Evolutionary conservation across 1,140 invertebrate genomes (phyloP).

Genomic region (Brachystomella parvula): DNA sequence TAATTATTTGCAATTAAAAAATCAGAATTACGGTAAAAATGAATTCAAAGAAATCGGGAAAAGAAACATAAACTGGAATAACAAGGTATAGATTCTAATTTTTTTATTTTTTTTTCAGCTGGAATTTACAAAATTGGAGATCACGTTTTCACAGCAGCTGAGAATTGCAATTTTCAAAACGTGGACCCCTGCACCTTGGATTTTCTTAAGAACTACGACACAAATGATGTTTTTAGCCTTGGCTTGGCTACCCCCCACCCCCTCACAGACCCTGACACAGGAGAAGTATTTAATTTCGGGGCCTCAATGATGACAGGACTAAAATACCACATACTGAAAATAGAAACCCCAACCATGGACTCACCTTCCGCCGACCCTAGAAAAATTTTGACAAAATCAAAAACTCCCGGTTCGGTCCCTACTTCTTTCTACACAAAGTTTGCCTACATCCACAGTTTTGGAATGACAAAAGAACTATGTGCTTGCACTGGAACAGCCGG

Average conservation of each 20-base stretch:
- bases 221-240: constrained; percentile 16
- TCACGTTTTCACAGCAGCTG: background rate
- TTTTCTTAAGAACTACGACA: constrained; percentile 15
- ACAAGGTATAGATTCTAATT: no score
- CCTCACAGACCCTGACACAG: constrained; percentile 32
- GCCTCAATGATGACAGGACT: constrained; percentile 32
- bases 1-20: no score
- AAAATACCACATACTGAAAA: constrained; percentile 38
- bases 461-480: constrained; percentile 49
- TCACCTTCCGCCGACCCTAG: background rate
- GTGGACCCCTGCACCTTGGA: background rate
- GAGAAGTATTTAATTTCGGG: constrained; percentile 43
- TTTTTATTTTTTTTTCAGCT: background rate
- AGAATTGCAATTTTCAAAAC: background rate
- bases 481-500: constrained; percentile 47
- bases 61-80: no score
- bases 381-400: constrained; percentile 34
- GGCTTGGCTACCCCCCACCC: background rate
- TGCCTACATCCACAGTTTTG: constrained; percentile 50
- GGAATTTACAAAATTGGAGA: constrained; percentile 9
- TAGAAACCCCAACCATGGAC: constrained; percentile 23
- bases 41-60: no score
- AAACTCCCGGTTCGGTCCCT: constrained; percentile 40
- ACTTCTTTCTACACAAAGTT: constrained; percentile 40
- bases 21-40: no score